These are phyloP conservation scores for Pseudoatta argentina DNA, from an alignment of 1,140 invertebrate species.

Conservation along the genomic window DNA sequence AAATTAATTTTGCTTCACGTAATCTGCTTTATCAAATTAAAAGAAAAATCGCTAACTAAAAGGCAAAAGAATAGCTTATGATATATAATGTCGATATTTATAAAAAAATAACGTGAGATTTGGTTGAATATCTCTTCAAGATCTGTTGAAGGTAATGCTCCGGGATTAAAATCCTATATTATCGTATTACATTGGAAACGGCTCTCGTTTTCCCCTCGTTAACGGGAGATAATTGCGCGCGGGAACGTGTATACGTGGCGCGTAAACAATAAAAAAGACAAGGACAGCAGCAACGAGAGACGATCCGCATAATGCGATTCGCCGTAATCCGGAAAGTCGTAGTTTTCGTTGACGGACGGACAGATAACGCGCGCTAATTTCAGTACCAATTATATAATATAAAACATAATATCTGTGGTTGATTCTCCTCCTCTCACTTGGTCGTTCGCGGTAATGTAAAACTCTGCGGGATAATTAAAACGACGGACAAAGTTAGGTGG, in stretches of 20 bases:
- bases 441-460: constrained; percentile 47
- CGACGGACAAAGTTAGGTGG: constrained; percentile 37
- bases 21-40: background rate
- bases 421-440: background rate
- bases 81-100: background rate
- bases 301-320: constrained; percentile 44
- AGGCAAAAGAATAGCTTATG: background rate
- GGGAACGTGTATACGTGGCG: background rate
- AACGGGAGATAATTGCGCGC: constrained; percentile 23
- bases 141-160: background rate
- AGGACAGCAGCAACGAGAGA: background rate
- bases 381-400: constrained; percentile 38
- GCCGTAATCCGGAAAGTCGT: constrained; percentile 31
- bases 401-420: constrained; percentile 44
- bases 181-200: background rate
- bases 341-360: constrained; percentile 1
- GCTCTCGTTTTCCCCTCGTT: constrained; percentile 14
- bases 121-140: background rate
- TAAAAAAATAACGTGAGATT: constrained; percentile 1
- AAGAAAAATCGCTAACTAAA: background rate
- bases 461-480: constrained; percentile 53
- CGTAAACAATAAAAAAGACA: constrained; percentile 25
- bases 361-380: constrained; percentile 50
- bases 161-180: constrained; percentile 12
- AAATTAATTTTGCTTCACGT: background rate